Conservation (phyloP, 2,797 vertebrate genomes). For the Sebastolobus altivelis region DNA sequence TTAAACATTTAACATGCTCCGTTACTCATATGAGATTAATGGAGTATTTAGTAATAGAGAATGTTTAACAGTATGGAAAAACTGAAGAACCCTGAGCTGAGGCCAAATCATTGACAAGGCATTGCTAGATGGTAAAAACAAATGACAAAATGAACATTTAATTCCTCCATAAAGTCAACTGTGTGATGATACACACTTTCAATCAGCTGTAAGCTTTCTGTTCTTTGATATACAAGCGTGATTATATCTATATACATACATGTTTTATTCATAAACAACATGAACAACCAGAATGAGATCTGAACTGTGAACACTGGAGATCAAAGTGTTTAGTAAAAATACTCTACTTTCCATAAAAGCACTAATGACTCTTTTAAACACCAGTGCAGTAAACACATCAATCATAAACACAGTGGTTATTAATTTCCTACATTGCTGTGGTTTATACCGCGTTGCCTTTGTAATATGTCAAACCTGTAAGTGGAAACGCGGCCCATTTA, state of each 20-base stretch:
- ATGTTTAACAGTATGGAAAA: constrained; percentile 27
- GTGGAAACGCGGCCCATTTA: constrained; percentile 24
- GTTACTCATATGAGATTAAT: constrained; percentile 15
- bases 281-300: constrained; percentile 23
- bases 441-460: constrained; percentile 41
- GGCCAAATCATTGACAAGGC: constrained; percentile 19
- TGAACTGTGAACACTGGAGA: constrained; percentile 33
- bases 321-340: constrained; percentile 52
- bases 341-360: constrained; percentile 41
- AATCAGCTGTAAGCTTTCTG: constrained; percentile 40
- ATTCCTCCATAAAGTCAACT: constrained; percentile 9
- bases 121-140: constrained; percentile 14
- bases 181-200: constrained; percentile 41
- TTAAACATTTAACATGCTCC: neutral
- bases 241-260: constrained; percentile 52
- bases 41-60: neutral
- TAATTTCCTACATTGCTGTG: constrained; percentile 36
- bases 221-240: constrained; percentile 32
- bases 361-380: constrained; percentile 63
- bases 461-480: constrained; percentile 43
- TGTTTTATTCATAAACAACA: constrained; percentile 45
- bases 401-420: constrained; percentile 58
- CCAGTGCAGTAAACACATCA: constrained; percentile 66
- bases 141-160: constrained; percentile 43
- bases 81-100: neutral